Base-by-base conservation (phyloP, 92 coral and sea anemone genomes). In the Phenganax marumi region DNA sequence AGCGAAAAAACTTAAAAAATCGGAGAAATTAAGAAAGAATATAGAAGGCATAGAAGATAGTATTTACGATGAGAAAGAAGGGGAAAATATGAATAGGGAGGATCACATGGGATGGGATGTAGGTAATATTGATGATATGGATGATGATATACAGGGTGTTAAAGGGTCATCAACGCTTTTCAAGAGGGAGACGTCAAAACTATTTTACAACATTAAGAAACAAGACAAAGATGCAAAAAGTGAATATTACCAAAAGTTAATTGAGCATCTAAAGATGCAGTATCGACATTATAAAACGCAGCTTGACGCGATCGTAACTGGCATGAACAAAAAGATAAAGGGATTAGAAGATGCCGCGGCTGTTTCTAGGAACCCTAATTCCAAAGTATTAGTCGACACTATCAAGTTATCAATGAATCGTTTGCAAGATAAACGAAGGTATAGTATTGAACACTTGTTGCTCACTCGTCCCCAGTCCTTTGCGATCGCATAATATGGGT, bases 381-480 rank as follows among this genome's bases (percentile, higher is more conserved):
- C 47, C 11, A 61, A 65, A 62, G 51, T 8, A 19, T n/a, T 78
- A 58, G 22, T 78, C 3, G 61, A 61, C 50, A 65, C 71, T 12
- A 84, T 91, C 3, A 92, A 89, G 84, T 87, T 68, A 25, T 80
- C 95, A 10, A 76, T 94, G 43, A 66, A 84, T 12, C 89, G 91
- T 23, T 89, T 90, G 84, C 97, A 92, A 73, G 84, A 89, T 62
- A 89, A 92, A 7, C 91, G 86, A 87, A 87, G 85, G 98, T 92
- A 89, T 54, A 84, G 46, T 48, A 55, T 57, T 57, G 47, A 8
- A 17, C 19, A 12, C 7, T 8, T 46, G 50, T 19, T 72, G 13
- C 22, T 25, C 11, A n/a, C n/a, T n/a, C n/a, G n/a, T n/a, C n/a
- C n/a, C n/a, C n/a, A n/a, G n/a, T n/a, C n/a, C n/a, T n/a, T n/a